Conservation (phyloP, 2,113 vertebrate genomes). For the Eulacestoma nigropectus region DNA sequence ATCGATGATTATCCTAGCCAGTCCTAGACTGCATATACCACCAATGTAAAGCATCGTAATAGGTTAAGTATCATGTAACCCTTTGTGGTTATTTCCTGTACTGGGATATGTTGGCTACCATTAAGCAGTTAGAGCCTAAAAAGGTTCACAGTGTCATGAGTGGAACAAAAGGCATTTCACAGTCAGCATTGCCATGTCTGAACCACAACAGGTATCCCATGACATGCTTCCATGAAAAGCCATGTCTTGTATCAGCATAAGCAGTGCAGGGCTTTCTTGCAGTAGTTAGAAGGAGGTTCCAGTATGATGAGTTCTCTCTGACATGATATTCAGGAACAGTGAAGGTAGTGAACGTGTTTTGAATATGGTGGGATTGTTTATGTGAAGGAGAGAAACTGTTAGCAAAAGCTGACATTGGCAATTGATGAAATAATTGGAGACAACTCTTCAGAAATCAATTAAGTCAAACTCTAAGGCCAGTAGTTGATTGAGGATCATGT, state of each 20-base stretch:
- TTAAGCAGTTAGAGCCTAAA: background rate
- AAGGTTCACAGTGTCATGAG: background rate
- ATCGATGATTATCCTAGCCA: conserved; percentile 15
- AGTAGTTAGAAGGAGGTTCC: background rate
- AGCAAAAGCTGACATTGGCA: background rate
- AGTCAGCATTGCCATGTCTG: background rate
- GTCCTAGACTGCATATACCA: background rate
- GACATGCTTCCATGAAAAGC: background rate
- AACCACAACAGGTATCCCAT: background rate
- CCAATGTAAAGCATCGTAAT: background rate
- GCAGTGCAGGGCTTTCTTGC: background rate
- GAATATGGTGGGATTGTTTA: background rate
- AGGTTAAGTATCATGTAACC: conserved; percentile 26
- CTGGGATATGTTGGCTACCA: background rate
- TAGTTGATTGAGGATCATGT: background rate
- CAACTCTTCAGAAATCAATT: background rate
- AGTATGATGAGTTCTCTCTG: background rate
- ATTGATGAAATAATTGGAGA: background rate
- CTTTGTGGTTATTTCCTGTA: background rate
- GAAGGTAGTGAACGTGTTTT: background rate
- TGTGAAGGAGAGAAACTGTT: background rate
- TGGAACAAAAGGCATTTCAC: conserved; percentile 20
- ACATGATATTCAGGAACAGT: background rate
- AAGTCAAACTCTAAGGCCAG: background rate
- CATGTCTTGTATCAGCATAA: background rate